phyloP scores from a whole-genome alignment of 2,113 vertebrate genomes.

The Phainopepla nitens region DNA sequence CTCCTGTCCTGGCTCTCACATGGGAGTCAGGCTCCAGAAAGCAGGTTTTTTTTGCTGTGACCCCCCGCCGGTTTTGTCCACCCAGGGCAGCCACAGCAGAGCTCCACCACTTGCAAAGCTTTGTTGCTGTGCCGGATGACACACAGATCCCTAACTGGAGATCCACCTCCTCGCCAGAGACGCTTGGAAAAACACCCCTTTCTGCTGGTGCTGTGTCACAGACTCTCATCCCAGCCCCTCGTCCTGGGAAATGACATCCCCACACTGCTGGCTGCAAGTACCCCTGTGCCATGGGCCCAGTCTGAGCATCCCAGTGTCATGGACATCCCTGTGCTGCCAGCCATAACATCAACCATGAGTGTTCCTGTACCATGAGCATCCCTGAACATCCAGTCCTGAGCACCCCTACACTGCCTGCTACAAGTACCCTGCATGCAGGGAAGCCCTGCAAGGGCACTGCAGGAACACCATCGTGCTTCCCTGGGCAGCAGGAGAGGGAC shows the following conservation, averaged over 20 bases:
- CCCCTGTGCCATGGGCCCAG: background rate
- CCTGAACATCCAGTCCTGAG: background rate
- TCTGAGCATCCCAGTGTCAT: background rate
- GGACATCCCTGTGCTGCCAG: background rate
- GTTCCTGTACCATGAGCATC: background rate
- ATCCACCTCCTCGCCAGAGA: background rate
- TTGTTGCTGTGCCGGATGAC: background rate
- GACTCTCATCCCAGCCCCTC: background rate
- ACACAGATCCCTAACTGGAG: background rate
- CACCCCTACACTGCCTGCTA: background rate
- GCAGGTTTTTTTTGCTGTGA: background rate
- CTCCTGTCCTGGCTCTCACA: background rate
- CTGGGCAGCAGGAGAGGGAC: accelerated
- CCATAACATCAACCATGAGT: background rate
- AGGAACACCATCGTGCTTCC: background rate
- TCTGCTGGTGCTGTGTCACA: background rate
- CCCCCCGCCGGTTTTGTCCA: background rate
- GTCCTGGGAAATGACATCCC: background rate
- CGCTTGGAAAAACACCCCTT: background rate
- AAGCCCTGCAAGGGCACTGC: background rate
- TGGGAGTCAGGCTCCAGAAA: background rate
- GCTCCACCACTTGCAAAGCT: background rate
- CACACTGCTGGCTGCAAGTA: background rate
- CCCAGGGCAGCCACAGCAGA: background rate
- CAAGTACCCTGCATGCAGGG: background rate